These are phyloP conservation scores for Syngnathus floridae DNA, from an alignment of 2,113 vertebrate species.

Conservation along the genomic window DNA sequence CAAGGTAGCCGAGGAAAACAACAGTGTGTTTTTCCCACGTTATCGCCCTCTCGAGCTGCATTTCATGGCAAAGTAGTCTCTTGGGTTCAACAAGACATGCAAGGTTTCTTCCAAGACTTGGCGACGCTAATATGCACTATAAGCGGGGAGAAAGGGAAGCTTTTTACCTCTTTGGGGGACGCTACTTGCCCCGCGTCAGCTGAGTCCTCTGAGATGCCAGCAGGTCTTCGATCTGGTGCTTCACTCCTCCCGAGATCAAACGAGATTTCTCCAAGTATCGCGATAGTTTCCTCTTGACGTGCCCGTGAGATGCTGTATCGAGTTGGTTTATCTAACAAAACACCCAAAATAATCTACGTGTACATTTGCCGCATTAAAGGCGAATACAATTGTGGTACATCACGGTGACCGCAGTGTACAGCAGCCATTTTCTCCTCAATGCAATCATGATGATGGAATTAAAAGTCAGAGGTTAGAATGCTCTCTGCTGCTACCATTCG, in stretches of 20 bases:
- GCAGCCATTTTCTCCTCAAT: neutral
- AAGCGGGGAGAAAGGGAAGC: neutral
- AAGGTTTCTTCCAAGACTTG: neutral
- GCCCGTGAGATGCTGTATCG: constrained; percentile 28
- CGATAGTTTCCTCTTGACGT: constrained; percentile 49
- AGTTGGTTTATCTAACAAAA: too few relatives aligned
- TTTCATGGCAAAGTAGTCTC: neutral
- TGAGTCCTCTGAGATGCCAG: constrained; percentile 31
- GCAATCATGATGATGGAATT: neutral
- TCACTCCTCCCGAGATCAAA: constrained; percentile 21
- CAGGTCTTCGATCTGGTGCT: constrained; percentile 2
- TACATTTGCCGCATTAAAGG: neutral
- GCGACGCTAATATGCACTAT: neutral
- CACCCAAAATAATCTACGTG: too few relatives aligned
- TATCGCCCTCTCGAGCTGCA: neutral
- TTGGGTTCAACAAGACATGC: neutral
- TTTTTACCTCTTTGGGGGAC: neutral
- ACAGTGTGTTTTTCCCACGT: neutral
- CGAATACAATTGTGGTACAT: neutral
- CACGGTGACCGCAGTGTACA: neutral
- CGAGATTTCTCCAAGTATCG: constrained; percentile 37
- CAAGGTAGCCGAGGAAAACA: constrained; percentile 6
- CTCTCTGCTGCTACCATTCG: neutral
- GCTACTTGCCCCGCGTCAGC: constrained; percentile 43
- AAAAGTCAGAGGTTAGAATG: neutral